A percentile compares a stretch with the other conserved stretches of the same genome.
Conservation (phyloP, 2,113 vertebrate species). For the Macaca fascicularis region T2T-MFA8v1.1 NC_088388.1:95995501-95996000, state of each 20-base stretch:
- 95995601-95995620: neutral
- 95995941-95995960: too few relatives aligned
- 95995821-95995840: neutral
- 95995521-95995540: neutral
- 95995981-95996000: neutral
- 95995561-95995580: neutral
- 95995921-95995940: neutral
- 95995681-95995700: neutral
- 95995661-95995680: neutral
- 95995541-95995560: neutral
- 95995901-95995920: fast-evolving
- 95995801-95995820: neutral
- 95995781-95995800: neutral
- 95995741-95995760: neutral
- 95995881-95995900: neutral
- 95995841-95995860: neutral
- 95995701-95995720: neutral
- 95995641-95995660: neutral
- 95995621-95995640: neutral
- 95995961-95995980: neutral
- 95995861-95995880: neutral
- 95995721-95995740: neutral
- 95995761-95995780: neutral
- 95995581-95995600: neutral
- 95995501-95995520: neutral